These are phyloP conservation scores for Periplaneta americana DNA, from an alignment of 1,140 invertebrate genomes.

Conservation along the genomic window DNA sequence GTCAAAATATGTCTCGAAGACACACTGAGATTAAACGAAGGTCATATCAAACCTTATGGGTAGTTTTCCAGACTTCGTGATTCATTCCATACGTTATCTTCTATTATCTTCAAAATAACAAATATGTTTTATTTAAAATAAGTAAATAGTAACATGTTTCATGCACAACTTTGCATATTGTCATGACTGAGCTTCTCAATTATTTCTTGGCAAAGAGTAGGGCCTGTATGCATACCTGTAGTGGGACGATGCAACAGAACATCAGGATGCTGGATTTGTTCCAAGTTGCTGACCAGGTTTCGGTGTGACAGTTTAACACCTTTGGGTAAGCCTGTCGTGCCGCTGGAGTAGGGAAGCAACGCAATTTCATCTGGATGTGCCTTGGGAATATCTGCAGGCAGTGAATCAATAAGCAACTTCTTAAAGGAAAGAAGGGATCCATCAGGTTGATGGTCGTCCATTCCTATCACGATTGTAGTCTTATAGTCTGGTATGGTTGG, in stretches of 20 bases:
- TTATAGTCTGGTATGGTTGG: slow-evolving; percentile 24
- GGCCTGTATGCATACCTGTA: slow-evolving; percentile 34
- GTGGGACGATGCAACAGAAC: slow-evolving; percentile 29
- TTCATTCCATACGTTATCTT: too few relatives aligned
- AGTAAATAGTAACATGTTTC: too few relatives aligned
- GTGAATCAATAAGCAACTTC: background rate
- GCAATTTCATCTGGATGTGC: background rate
- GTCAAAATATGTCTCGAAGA: too few relatives aligned
- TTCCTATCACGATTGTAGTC: background rate
- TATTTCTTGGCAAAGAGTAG: too few relatives aligned
- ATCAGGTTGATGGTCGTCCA: background rate
- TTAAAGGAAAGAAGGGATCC: background rate
- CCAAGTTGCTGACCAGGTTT: slow-evolving; percentile 65
- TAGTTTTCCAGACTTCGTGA: too few relatives aligned
- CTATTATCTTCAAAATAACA: too few relatives aligned
- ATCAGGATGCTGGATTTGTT: slow-evolving; percentile 43
- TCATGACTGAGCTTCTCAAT: too few relatives aligned
- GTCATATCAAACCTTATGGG: too few relatives aligned
- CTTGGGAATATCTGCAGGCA: background rate
- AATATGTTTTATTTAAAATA: too few relatives aligned
- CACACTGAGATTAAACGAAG: too few relatives aligned
- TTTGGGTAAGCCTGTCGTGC: slow-evolving; percentile 87
- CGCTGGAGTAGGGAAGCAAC: slow-evolving; percentile 70
- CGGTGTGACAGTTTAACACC: slow-evolving; percentile 81
- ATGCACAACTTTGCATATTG: too few relatives aligned